Evolutionary conservation across 92 coral and sea anemone species (phyloP), one percentile per base, ranked within the genome.

Genomic region (Phymanthus crucifer): DNA sequence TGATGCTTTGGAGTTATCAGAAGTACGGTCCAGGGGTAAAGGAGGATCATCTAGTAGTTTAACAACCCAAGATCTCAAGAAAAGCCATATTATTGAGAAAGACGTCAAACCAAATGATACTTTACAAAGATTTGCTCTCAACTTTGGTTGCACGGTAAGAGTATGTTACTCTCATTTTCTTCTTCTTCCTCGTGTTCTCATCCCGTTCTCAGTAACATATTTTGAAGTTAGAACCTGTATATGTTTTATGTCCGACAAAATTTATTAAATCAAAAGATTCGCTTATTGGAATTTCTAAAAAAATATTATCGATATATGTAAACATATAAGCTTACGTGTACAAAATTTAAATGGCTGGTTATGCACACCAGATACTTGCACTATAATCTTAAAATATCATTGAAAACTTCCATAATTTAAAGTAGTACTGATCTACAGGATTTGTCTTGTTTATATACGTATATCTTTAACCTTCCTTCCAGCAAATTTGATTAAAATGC

Each of bases 61-160:
- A 17, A 83, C 78, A 32, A 45, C 87, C 13, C 83, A 81, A 37
- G 90, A 93, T 26, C 79, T 89, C 36, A 85, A 81, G 71, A 93
- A 92, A 80, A 90, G 84, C 80, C 91, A 87, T 75, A 75, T 91
- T 32, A 85, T 95, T 31, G 94, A 89, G 67, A 86, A 94, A 77
- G 94, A 89, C 19, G 87, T 95, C 72, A 84, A 87, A 18, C 91
- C 94, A 10, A 83, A 78, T 18, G 99, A 95, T 70, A 83, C 99
- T 9, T 80, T 95, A 47, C 95, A 94, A 80, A 84, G 92, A 75
- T 89, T 95, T 72, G 94, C 99, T 7, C 80, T 95, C 80, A 94
- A 91, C 72, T 95, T 91, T 72, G 99, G 99, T 38, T 95, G 99
- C 85, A 91, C 99, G 96, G 99, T 95, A 79, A 73, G n/a, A n/a